phyloP scores from a whole-genome alignment of 2,113 vertebrate genomes.

The Eolophus roseicapilla region DNA sequence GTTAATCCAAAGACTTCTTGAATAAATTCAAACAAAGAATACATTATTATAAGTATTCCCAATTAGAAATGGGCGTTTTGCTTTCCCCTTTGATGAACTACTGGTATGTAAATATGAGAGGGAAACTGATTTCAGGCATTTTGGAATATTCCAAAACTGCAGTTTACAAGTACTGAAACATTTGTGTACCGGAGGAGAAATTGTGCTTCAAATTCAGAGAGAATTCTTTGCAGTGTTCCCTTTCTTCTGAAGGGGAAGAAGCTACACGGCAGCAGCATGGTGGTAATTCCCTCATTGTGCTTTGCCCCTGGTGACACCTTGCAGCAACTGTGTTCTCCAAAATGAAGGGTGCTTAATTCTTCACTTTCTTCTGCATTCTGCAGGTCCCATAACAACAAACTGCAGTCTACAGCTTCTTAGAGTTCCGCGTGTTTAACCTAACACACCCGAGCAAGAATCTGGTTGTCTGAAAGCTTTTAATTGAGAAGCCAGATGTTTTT shows the following conservation, averaged over 20 bases:
- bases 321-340: slow-evolving; percentile 67
- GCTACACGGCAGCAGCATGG: slow-evolving; percentile 66
- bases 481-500: slow-evolving; percentile 80
- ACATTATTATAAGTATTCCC: background rate
- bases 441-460: slow-evolving; percentile 78
- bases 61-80: slow-evolving; percentile 13
- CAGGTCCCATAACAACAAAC: slow-evolving; percentile 99
- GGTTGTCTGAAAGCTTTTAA: slow-evolving; percentile 84
- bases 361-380: slow-evolving; percentile 87
- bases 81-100: slow-evolving; percentile 31
- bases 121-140: slow-evolving; percentile 42
- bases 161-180: slow-evolving; percentile 22
- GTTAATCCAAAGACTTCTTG: slow-evolving; percentile 10
- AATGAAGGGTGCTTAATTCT: slow-evolving; percentile 82
- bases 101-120: slow-evolving; percentile 14
- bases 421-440: slow-evolving; percentile 82
- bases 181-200: slow-evolving; percentile 17
- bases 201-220: background rate
- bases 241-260: background rate
- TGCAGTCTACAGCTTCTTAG: slow-evolving; percentile 94
- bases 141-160: slow-evolving; percentile 30
- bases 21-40: slow-evolving; percentile 32
- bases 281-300: slow-evolving; percentile 68
- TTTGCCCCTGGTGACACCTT: slow-evolving; percentile 75
- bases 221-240: background rate